phyloP scores from a whole-genome alignment of 2,113 vertebrate genomes.

The Mesitornis unicolor region DNA sequence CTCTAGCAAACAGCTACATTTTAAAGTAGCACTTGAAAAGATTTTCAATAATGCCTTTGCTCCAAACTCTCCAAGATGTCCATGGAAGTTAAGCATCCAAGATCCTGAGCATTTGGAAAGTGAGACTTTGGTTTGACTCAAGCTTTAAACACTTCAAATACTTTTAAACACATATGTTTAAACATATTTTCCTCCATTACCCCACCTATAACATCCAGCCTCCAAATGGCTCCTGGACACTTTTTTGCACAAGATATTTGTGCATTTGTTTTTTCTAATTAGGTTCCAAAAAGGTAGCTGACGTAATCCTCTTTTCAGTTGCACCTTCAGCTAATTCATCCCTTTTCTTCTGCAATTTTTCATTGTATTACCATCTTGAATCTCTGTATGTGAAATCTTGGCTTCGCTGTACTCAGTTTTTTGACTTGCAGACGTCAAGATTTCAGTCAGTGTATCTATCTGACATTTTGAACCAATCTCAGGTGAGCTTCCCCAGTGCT shows the following conservation, averaged over 20 bases:
- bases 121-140: not conserved
- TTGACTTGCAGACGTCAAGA: not conserved
- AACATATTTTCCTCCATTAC: not conserved
- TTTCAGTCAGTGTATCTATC: not conserved
- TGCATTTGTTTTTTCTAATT: not conserved
- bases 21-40: not conserved
- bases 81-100: not conserved
- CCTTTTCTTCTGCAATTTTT: not conserved
- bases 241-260: not conserved
- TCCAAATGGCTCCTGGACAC: not conserved
- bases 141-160: not conserved
- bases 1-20: not conserved
- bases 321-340: not conserved
- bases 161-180: not conserved
- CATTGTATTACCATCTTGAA: not conserved
- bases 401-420: not conserved
- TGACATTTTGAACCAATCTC: not conserved
- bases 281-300: not conserved
- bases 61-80: not conserved
- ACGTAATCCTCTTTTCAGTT: not conserved
- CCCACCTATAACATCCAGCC: not conserved
- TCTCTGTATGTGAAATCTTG: not conserved
- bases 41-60: not conserved
- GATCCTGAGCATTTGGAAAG: not conserved
- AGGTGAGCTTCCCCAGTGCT: not conserved